phyloP scores from a whole-genome alignment of 2,888 invertebrate species.

The Cosmia pyralina region DNA sequence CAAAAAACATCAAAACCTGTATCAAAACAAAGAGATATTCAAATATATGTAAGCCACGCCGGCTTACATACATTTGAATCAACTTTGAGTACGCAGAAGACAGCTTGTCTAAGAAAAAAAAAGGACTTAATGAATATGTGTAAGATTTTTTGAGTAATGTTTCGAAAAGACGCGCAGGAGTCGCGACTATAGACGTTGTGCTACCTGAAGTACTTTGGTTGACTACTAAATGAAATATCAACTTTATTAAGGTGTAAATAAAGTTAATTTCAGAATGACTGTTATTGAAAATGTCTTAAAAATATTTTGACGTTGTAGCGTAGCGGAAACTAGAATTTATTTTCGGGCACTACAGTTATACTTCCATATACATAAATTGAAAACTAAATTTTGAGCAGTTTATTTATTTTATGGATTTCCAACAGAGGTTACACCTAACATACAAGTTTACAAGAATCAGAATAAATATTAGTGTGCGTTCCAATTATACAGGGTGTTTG shows the following conservation, averaged over 20 bases:
- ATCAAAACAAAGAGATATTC: no score
- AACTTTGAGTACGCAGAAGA: no score
- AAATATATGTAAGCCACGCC: no score
- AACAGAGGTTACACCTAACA: background rate
- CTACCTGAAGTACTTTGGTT: background rate
- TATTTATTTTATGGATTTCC: background rate
- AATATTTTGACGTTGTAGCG: background rate
- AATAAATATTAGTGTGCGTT: background rate
- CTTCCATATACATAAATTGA: background rate
- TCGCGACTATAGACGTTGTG: background rate
- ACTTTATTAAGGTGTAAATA: background rate
- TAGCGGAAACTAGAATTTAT: slow-evolving; percentile 1
- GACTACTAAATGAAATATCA: background rate
- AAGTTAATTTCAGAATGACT: slow-evolving; percentile 3
- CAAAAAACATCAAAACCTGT: no score
- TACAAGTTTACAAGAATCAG: slow-evolving; percentile 3
- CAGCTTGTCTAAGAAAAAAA: no score
- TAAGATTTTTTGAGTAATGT: no score
- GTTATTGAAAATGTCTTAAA: slow-evolving; percentile 1
- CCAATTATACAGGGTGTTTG: no score
- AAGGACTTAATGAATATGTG: no score
- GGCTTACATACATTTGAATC: no score
- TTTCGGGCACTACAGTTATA: background rate
- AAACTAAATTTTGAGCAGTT: background rate
- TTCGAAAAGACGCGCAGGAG: no score